Evolutionary conservation across 2,113 vertebrate species (phyloP), one percentile per base, ranked within the genome.

Genomic region (Malurus elegans): DNA sequence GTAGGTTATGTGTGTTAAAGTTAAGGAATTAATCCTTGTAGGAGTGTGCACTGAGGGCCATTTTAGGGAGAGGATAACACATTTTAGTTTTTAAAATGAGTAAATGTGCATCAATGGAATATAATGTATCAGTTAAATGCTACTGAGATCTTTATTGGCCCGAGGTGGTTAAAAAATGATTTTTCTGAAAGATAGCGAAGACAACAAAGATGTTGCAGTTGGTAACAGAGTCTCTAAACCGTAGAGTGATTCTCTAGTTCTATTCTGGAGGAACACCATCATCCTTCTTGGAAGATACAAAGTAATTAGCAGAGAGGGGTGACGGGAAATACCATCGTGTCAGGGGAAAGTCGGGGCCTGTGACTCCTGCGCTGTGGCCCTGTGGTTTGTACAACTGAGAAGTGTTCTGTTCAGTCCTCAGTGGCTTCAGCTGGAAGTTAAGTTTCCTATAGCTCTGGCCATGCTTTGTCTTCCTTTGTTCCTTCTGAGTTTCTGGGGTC

Each of bases 1-100:
- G 34, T 66, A 56, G 24, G 9, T 80, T 74, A 31, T 8, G 2
- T 50, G 11, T 1, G 7, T 84, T 81, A 91, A 67, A 71, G 66
- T 62, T 40, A 60, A 34, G 32, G 40, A 20, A 28, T 84, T 65
- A 66, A 42, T 80, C 12, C 32, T 64, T 60, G 19, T 9, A 61
- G 1, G 23, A 50, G 0, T 76, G 14, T n/a, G 18, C 50, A 42
- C 26, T 48, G 51, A 18, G 50, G 40, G 58, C 24, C 6, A 4
- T 36, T 42, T 23, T 51, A 71, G 23, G 60, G 71, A 83, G 25
- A 66, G 10, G 28, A 25, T n/a, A 53, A 61, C 23, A 44, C 1
- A 6, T 47, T 42, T 74, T 58, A 14, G 1, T 44, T 93, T 80
- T 50, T 84, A 12, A 64, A 56, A 71, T 19, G 29, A 26, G 44